phyloP scores from a whole-genome alignment of 2,113 vertebrate species.

The Danio rerio region DNA sequence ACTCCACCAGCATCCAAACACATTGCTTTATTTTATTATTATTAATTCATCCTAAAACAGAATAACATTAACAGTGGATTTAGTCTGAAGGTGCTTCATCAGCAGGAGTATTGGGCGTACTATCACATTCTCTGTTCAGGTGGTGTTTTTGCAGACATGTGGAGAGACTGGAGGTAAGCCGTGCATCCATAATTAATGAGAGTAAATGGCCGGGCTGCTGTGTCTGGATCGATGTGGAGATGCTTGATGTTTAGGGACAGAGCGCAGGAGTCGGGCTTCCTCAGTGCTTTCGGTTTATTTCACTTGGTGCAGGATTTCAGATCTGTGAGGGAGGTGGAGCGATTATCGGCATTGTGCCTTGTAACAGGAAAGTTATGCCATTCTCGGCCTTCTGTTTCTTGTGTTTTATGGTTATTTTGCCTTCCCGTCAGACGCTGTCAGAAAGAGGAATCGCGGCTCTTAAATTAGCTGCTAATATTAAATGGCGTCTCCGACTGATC shows the following conservation, averaged over 20 bases:
- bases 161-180: conserved; percentile 12
- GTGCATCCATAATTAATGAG: conserved; percentile 40
- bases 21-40: neutral
- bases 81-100: neutral
- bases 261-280: conserved; percentile 15
- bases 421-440: neutral
- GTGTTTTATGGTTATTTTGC: neutral
- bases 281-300: neutral
- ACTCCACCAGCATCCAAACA: neutral
- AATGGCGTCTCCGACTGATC: conserved; percentile 8
- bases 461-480: conserved; percentile 26
- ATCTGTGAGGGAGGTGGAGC: neutral
- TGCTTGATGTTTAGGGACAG: conserved; percentile 24
- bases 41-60: neutral
- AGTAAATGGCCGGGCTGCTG: conserved; percentile 23
- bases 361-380: neutral
- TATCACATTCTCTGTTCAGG: neutral
- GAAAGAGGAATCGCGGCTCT: neutral
- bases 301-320: neutral
- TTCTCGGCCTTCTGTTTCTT: neutral
- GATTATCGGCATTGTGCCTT: neutral
- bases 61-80: neutral
- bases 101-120: neutral
- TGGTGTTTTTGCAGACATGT: conserved; percentile 5
- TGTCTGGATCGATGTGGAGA: neutral